Percentiles rank a stretch among this genome's conserved stretches.
These are phyloP conservation scores for Euzophera pinguis DNA, from an alignment of 2,888 invertebrate genomes.

Conservation along the genomic window DNA sequence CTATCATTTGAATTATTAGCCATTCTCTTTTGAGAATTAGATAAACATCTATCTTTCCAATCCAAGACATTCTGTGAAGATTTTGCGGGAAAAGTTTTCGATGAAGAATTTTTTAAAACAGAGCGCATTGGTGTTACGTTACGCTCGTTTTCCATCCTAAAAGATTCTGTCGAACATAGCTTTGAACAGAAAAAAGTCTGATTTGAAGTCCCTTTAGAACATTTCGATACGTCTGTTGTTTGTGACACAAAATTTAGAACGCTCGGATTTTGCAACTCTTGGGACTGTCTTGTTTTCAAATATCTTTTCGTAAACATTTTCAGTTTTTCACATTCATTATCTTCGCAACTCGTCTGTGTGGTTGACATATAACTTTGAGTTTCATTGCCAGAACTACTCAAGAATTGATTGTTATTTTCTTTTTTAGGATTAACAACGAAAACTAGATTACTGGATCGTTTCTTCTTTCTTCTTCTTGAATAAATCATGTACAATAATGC, in stretches of 20 bases:
- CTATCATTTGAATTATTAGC: too few relatives aligned
- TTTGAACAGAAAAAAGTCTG: neutral
- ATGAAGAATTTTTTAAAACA: neutral
- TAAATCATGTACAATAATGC: slow-evolving; percentile 35
- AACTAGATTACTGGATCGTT: neutral
- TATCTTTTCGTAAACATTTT: neutral
- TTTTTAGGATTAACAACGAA: slow-evolving; percentile 5
- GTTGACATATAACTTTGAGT: neutral
- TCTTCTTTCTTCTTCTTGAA: slow-evolving; percentile 21
- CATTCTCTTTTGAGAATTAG: neutral
- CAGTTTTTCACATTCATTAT: neutral
- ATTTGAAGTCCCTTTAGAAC: neutral
- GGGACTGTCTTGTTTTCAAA: neutral
- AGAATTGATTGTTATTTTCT: neutral
- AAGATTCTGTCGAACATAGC: neutral
- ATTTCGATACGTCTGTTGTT: neutral
- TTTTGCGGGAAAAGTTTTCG: neutral
- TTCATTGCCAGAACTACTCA: neutral
- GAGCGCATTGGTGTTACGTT: neutral
- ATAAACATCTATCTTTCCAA: neutral
- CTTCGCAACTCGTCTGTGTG: neutral
- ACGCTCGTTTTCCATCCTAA: neutral
- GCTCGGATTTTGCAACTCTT: neutral
- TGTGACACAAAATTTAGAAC: neutral
- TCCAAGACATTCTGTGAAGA: neutral